Base-by-base conservation (phyloP, 1,140 invertebrate genomes). In the Pseudomyrmex gracilis region DNA sequence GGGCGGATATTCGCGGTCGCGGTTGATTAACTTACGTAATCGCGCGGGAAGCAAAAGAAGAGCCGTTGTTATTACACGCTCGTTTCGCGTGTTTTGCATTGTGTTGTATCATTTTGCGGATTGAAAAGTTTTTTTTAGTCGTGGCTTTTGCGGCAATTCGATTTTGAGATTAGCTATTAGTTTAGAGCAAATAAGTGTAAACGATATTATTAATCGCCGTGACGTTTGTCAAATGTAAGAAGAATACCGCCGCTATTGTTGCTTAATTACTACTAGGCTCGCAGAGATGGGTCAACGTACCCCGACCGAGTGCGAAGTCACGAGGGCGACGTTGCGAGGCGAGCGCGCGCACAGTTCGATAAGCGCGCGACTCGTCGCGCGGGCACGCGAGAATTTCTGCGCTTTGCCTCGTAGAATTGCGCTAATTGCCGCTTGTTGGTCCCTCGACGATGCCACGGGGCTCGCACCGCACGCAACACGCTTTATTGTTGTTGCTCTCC, bases 1-100 rank as follows among this genome's bases (percentile, higher is more conserved):
- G 45, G 47, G 77, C 83, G 85, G 82, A 76, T 71, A 64, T 55
- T 84, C 55, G 45, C 17, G 67, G 80, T 73, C 68, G 82, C 64
- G 87, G 60, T 83, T 66, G 78, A 85, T 88, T 86, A 83, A 67
- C 78, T 90, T 90, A 87, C 83, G 67, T 88, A 90, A 90, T 82
- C 83, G 34, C 51, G 58, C 87, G 57, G 88, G 85, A 87, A 89
- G 82, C 87, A 85, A 84, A 89, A 83, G 68, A 86, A 82, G 74
- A 73, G 76, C 74, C 68, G 83, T 74, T 70, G 73, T 89, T 85
- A 85, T 86, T 51, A 51, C 82, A 60, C 45, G 58, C 55, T 57
- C 61, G 43, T 88, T 80, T 76, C 53, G 34, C 61, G 60, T 12
- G 58, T 43, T 15, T 34, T 34, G 5, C 5, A 34, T 34, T 7